Conservation (phyloP, 2,888 invertebrate genomes). For the Sialis lutaria region DNA sequence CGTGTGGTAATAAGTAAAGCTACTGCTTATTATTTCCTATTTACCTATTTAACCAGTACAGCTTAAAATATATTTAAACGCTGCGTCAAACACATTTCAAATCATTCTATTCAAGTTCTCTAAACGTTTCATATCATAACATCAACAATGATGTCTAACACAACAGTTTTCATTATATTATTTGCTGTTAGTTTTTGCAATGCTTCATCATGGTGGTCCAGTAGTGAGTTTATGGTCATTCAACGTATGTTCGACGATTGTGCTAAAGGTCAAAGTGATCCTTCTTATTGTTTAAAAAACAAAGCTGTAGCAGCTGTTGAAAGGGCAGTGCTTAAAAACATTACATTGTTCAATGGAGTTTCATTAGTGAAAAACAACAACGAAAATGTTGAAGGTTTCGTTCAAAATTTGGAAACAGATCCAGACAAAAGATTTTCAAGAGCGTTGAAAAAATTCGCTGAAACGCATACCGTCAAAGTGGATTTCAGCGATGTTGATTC, state of each 20-base stretch:
- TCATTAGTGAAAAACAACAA: slow-evolving; percentile 8
- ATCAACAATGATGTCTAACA: no score
- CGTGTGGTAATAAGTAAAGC: no score
- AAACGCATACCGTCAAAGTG: slow-evolving; percentile 44
- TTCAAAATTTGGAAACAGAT: slow-evolving; percentile 8
- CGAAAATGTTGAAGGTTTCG: slow-evolving; percentile 8
- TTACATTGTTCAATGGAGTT: slow-evolving; percentile 20
- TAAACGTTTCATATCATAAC: no score
- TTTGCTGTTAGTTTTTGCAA: background rate
- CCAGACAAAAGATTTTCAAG: slow-evolving; percentile 24
- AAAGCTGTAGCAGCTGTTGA: slow-evolving; percentile 20
- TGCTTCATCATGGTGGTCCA: slow-evolving; percentile 2
- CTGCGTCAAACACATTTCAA: no score
- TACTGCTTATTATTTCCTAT: no score
- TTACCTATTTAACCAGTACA: no score
- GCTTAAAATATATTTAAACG: no score
- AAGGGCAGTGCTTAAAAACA: slow-evolving; percentile 17
- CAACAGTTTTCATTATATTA: no score
- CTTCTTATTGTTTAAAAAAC: slow-evolving; percentile 17
- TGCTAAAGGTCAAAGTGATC: background rate
- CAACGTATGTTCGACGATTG: slow-evolving; percentile 5
- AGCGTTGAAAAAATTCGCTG: slow-evolving; percentile 39
- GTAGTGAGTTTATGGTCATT: slow-evolving; percentile 1
- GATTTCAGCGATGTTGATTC: slow-evolving; percentile 27
- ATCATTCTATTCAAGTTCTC: no score